Conservation (phyloP, 2,888 invertebrate genomes). For the Blera fallax region DNA sequence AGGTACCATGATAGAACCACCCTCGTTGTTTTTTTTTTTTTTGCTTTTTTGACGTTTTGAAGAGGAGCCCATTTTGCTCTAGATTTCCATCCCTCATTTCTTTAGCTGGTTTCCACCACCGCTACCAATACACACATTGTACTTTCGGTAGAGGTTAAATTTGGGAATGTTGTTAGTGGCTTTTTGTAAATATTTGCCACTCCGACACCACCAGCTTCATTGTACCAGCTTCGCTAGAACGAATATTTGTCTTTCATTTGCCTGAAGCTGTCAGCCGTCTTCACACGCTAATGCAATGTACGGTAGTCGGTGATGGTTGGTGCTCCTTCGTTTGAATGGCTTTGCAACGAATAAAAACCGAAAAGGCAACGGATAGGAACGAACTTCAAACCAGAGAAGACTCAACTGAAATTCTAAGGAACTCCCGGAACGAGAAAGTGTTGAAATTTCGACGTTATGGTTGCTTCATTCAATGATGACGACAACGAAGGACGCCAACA, state of each 20-base stretch:
- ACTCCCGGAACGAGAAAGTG: slow-evolving; percentile 16
- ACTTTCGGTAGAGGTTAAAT: slow-evolving; percentile 47
- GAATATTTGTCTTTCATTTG: slow-evolving; percentile 72
- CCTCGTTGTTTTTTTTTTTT: too few species aligned
- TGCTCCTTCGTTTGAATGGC: slow-evolving; percentile 39
- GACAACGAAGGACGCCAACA: too few species aligned
- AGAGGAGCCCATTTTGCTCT: slow-evolving; percentile 13
- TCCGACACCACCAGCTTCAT: slow-evolving; percentile 54
- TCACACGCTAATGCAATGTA: slow-evolving; percentile 65
- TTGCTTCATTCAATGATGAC: not conserved
- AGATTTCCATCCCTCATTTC: slow-evolving; percentile 26
- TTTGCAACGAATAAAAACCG: slow-evolving; percentile 27
- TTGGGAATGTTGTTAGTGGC: slow-evolving; percentile 60
- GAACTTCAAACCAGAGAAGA: not conserved
- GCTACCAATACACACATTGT: slow-evolving; percentile 21
- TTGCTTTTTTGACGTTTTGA: slow-evolving; percentile 14
- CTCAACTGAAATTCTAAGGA: not conserved
- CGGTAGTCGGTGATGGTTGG: slow-evolving; percentile 12
- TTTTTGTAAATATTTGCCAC: slow-evolving; percentile 66
- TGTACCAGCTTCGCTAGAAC: slow-evolving; percentile 29
- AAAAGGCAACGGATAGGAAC: slow-evolving; percentile 11
- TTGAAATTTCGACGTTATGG: slow-evolving; percentile 17
- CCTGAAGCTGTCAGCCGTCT: slow-evolving; percentile 67
- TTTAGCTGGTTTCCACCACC: slow-evolving; percentile 6
- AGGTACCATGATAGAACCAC: slow-evolving; percentile 27